phyloP scores from a whole-genome alignment of 2,797 vertebrate genomes.

The Enteromius viviparus region DNA sequence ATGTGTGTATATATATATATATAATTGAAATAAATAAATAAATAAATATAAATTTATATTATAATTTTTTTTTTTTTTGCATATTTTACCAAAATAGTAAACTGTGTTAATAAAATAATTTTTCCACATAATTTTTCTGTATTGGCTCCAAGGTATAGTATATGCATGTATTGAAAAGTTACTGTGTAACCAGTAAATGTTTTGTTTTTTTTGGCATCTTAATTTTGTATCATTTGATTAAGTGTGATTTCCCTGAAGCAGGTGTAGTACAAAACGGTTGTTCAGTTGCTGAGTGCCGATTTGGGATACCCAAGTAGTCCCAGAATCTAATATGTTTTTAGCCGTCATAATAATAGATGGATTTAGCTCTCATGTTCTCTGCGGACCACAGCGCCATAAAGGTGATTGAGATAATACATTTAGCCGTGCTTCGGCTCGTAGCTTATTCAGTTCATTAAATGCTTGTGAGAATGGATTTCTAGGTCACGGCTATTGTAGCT shows the following conservation, averaged over 20 bases:
- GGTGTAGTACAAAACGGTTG: slow-evolving; percentile 8
- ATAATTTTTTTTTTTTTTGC: too few relatives aligned
- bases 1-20: too few relatives aligned
- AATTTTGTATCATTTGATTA: slow-evolving; percentile 11
- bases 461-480: slow-evolving; percentile 46
- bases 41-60: too few relatives aligned
- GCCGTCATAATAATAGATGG: slow-evolving; percentile 2
- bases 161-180: background rate
- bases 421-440: slow-evolving; percentile 5
- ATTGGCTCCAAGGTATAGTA: background rate
- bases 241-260: slow-evolving; percentile 16
- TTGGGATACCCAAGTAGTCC: slow-evolving; percentile 10
- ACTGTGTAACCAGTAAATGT: background rate
- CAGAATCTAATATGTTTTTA: slow-evolving; percentile 19
- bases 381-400: background rate
- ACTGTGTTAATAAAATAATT: background rate
- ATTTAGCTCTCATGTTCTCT: slow-evolving; percentile 30
- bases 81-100: background rate
- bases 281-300: background rate
- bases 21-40: too few relatives aligned
- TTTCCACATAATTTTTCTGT: background rate
- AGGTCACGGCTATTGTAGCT: slow-evolving; percentile 50
- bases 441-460: slow-evolving; percentile 48
- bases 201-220: background rate
- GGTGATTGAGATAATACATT: slow-evolving; percentile 45